Evolutionary conservation across 2,797 vertebrate genomes (phyloP).

Genomic region (Rhynchonycteris naso): DNA sequence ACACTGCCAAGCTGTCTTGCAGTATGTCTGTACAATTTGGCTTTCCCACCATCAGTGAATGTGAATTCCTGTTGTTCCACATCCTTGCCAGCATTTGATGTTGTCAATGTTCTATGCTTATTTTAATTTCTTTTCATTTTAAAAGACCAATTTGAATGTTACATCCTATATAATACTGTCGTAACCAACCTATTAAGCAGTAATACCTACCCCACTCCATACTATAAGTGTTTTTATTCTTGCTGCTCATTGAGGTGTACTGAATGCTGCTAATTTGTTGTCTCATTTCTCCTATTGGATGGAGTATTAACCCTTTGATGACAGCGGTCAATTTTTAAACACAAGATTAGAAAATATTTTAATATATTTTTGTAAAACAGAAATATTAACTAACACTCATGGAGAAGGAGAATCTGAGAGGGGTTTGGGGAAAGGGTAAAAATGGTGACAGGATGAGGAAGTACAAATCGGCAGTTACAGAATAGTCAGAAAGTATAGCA

Average conservation of each 20-base stretch:
- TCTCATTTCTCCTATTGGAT: neutral
- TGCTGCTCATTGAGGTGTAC: neutral
- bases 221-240: neutral
- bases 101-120: neutral
- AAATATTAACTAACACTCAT: neutral
- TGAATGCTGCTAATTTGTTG: neutral
- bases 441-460: no score
- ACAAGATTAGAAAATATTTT: neutral
- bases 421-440: no score
- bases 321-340: neutral
- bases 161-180: neutral
- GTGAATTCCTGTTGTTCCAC: no score
- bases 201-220: neutral
- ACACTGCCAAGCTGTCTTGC: no score
- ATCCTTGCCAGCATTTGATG: neutral
- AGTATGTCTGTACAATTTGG: no score
- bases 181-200: neutral
- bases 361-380: neutral
- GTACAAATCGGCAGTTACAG: no score
- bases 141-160: neutral
- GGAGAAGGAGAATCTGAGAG: neutral
- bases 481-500: no score
- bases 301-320: neutral
- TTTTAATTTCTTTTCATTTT: slow-evolving; percentile 5
- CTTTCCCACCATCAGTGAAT: no score